Percentiles rank a stretch among this genome's conserved stretches.
phyloP scores from a whole-genome alignment of 2,888 invertebrate genomes.

The Oligia strigilis region DNA sequence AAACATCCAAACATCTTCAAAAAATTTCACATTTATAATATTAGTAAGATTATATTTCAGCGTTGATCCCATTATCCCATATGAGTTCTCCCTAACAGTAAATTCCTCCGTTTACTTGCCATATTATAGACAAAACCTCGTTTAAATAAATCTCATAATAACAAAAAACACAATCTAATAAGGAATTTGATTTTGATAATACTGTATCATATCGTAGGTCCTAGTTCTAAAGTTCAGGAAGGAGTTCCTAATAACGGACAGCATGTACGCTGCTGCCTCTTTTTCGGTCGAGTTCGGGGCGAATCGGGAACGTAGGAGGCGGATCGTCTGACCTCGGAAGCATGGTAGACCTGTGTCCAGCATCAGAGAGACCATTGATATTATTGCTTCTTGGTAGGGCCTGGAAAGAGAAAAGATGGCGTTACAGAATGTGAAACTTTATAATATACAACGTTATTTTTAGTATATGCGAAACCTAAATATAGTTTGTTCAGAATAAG shows the following conservation, averaged over 20 bases:
- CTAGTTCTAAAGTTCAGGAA: slow-evolving; percentile 98
- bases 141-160: not conserved
- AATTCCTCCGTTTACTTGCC: not conserved
- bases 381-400: slow-evolving; percentile 98
- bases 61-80: not conserved
- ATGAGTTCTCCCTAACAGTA: not conserved
- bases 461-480: too few species aligned
- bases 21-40: too few species aligned
- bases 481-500: too few species aligned
- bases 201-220: slow-evolving; percentile 99
- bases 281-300: slow-evolving; percentile 97
- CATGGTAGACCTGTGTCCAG: slow-evolving; percentile 99
- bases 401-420: slow-evolving; percentile 83
- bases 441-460: too few species aligned
- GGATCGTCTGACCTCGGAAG: slow-evolving; percentile 99
- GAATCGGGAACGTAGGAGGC: slow-evolving; percentile 97
- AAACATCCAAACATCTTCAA: too few species aligned
- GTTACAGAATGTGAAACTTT: not conserved
- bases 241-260: slow-evolving; percentile 97
- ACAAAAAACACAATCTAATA: slow-evolving; percentile 91
- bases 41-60: not conserved
- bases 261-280: slow-evolving; percentile 98
- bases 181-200: slow-evolving; percentile 99
- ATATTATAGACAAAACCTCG: not conserved
- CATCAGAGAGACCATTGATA: slow-evolving; percentile 99